Evolutionary conservation across 2,113 vertebrate species (phyloP).

Genomic region (Gallinago media): DNA sequence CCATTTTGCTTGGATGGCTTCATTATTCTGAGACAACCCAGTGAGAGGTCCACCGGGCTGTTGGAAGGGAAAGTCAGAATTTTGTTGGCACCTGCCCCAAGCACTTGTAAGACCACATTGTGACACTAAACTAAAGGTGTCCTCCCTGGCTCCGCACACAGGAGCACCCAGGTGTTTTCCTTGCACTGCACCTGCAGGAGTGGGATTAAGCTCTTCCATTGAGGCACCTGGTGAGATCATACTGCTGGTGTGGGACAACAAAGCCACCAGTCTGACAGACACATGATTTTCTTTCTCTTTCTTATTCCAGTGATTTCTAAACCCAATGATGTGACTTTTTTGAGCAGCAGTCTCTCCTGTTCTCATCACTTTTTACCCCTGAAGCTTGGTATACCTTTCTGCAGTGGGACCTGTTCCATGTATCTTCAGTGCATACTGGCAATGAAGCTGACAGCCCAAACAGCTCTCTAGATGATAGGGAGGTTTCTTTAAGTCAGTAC

Average conservation of each 20-base stretch:
- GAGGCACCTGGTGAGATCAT: neutral
- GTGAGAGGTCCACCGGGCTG: fast-evolving
- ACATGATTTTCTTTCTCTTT: neutral
- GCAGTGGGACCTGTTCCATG: fast-evolving
- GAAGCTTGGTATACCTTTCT: too few relatives aligned
- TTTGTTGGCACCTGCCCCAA: fast-evolving
- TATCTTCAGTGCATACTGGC: neutral
- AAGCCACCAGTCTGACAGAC: neutral
- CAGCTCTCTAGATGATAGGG: neutral
- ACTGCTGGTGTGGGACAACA: neutral
- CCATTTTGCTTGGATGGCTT: neutral
- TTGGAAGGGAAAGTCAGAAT: neutral
- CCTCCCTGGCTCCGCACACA: neutral
- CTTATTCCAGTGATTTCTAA: neutral
- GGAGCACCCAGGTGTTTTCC: neutral
- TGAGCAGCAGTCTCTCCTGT: neutral
- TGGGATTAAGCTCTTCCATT: neutral
- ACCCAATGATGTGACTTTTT: neutral
- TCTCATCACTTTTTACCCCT: neutral
- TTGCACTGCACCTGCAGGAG: neutral
- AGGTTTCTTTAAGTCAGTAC: neutral
- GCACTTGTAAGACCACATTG: neutral
- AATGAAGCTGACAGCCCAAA: neutral
- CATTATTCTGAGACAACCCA: fast-evolving
- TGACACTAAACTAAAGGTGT: fast-evolving